phyloP scores from a whole-genome alignment of 2,113 vertebrate genomes.

The Sorex araneus region DNA sequence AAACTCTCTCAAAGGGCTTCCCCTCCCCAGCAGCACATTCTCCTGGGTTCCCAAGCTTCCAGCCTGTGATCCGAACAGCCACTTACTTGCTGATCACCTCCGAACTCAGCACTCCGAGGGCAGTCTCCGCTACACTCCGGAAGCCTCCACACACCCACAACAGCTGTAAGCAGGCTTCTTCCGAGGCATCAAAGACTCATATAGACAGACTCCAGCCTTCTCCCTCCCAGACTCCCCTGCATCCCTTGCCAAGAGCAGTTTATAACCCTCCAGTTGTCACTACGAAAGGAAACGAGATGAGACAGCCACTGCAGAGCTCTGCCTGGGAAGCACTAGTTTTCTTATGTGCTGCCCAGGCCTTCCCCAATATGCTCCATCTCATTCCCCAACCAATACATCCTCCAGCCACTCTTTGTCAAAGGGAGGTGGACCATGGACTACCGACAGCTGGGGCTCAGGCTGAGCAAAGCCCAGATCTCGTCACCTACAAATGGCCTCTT shows the following conservation, averaged over 20 bases:
- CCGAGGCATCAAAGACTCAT: background rate
- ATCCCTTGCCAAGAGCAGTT: conserved; percentile 22
- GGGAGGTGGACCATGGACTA: background rate
- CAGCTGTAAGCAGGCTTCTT: background rate
- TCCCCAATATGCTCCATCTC: background rate
- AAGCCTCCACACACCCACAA: background rate
- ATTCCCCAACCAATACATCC: background rate
- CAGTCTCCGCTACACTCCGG: background rate
- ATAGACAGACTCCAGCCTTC: background rate
- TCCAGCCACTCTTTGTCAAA: background rate
- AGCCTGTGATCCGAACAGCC: background rate
- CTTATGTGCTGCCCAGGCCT: background rate
- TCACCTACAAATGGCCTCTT: background rate
- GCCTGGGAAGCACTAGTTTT: background rate
- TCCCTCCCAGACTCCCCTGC: background rate
- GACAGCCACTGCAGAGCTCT: background rate
- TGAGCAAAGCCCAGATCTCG: background rate
- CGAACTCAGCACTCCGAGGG: background rate
- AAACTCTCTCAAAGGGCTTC: background rate
- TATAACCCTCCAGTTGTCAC: background rate
- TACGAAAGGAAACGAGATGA: conserved; percentile 31
- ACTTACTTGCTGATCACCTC: background rate
- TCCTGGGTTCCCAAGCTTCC: no score
- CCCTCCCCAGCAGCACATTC: background rate
- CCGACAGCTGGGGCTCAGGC: background rate